These are phyloP conservation scores for Azorinus chamasolen DNA, from an alignment of 2,888 invertebrate species.

Conservation along the genomic window DNA sequence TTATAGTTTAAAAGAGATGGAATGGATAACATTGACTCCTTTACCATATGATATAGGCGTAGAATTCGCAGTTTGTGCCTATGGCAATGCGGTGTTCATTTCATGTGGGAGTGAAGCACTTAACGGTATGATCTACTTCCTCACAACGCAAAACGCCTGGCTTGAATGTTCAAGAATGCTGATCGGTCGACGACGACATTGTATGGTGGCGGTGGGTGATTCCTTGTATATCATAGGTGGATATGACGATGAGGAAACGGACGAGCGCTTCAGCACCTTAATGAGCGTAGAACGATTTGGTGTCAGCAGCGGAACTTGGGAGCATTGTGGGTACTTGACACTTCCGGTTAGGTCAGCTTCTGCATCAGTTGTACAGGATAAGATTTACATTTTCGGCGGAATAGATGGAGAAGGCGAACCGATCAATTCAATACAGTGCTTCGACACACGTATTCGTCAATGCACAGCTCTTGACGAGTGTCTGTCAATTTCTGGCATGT, in stretches of 20 bases:
- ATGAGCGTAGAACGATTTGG: conserved; percentile 64
- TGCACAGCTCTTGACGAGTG: conserved; percentile 56
- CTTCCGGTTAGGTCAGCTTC: conserved; percentile 66
- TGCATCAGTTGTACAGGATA: conserved; percentile 62
- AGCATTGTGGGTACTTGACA: conserved; percentile 60
- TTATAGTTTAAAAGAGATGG: conserved; percentile 55
- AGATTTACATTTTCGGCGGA: conserved; percentile 71
- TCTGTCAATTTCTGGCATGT: conserved; percentile 25
- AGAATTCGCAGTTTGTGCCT: conserved; percentile 68
- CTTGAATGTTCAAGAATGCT: conserved; percentile 58
- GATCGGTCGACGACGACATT: conserved; percentile 66
- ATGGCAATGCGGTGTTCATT: conserved; percentile 70
- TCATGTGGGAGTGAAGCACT: conserved; percentile 67
- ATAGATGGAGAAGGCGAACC: conserved; percentile 56
- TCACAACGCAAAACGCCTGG: conserved; percentile 64
- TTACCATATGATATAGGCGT: conserved; percentile 65
- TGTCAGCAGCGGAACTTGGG: conserved; percentile 62
- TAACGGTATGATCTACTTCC: conserved; percentile 58
- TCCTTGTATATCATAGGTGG: conserved; percentile 70
- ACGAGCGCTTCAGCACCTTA: conserved; percentile 61
- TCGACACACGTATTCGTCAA: conserved; percentile 60
- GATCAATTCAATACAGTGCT: conserved; percentile 64
- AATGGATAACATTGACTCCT: conserved; percentile 57
- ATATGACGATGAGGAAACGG: conserved; percentile 66
- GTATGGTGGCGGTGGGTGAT: conserved; percentile 70